Percentiles rank a stretch among this genome's conserved stretches.
These are phyloP conservation scores for Tenualosa thibaudeaui DNA, from an alignment of 2,797 vertebrate species.

Conservation along the genomic window DNA sequence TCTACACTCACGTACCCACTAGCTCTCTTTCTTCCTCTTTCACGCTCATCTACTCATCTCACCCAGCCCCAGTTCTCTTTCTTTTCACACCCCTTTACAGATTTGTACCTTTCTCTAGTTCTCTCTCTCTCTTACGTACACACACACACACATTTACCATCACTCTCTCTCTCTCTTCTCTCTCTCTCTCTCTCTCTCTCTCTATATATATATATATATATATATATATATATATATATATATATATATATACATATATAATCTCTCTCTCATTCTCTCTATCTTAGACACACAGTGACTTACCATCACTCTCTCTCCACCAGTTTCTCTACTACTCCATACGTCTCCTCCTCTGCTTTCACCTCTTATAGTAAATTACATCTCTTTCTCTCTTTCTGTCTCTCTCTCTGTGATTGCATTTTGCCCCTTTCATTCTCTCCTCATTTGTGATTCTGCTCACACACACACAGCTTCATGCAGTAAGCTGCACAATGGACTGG, in stretches of 20 bases:
- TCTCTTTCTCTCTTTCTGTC: slow-evolving; percentile 41
- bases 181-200: slow-evolving; percentile 22
- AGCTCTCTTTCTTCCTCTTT: slow-evolving; percentile 26
- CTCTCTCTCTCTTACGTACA: slow-evolving; percentile 20
- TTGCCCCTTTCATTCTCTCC: slow-evolving; percentile 31
- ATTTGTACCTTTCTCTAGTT: background rate
- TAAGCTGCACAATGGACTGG: slow-evolving; percentile 63
- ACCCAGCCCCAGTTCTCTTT: slow-evolving; percentile 8
- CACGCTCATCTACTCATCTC: slow-evolving; percentile 7
- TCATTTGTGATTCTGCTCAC: slow-evolving; percentile 78
- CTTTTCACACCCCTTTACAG: slow-evolving; percentile 27
- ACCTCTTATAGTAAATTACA: slow-evolving; percentile 20
- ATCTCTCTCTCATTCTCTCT: slow-evolving; percentile 1
- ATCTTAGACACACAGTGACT: slow-evolving; percentile 4
- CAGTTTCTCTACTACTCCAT: slow-evolving; percentile 30
- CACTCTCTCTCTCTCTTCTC: slow-evolving; percentile 33
- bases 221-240: background rate
- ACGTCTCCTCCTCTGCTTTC: slow-evolving; percentile 34
- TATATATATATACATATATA: background rate
- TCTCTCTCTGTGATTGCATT: slow-evolving; percentile 32
- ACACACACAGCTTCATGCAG: slow-evolving; percentile 70
- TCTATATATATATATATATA: background rate
- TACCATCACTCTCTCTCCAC: slow-evolving; percentile 32
- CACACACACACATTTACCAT: no score
- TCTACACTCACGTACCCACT: slow-evolving; percentile 26